Evolutionary conservation across 2,888 invertebrate species (phyloP), one percentile per base, ranked within the genome.

Genomic region (Polymixis flavicincta): DNA sequence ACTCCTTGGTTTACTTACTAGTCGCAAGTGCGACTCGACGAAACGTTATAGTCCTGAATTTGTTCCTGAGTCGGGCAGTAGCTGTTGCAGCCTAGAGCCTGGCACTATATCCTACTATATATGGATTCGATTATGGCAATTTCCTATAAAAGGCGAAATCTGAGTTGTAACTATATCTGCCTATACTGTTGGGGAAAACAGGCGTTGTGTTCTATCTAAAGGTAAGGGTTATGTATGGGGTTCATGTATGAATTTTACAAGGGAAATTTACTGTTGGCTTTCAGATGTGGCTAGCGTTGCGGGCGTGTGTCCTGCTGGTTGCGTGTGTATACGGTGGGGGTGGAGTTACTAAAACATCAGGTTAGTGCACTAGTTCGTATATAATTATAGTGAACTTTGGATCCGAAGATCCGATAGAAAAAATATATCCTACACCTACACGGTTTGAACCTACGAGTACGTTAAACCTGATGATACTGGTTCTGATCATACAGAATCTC

Each of bases 341-440:
- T 92, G 94, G 93, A 92, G 92, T 91, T 91, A 92, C 93, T 91
- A 91, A 93, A 83, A 79, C 90, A 74, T 90, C 93, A 52, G 66
- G 66, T 66, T 37, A 52, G 65, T 65, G 17, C 0, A 50, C 28
- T 22, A 22, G 28, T 28, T 2, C 4, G 22, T 50, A 48, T 17
- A 6, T 48, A 48, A 14, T 17, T 48, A 2, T 14, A 59, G 42
- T 45, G 22, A 8, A 14, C 28, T 22, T 48, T 5, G 22, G 22
- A 28, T 28, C 9, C 28, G 65, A 50, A 6, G 14, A 50, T 3
- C 8, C 28, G 22, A 50, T 28, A n/a, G 37, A 37, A 37, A 9
- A 37, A 32, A n/a, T n/a, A n/a, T n/a, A n/a, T n/a, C n/a, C n/a
- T n/a, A n/a, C n/a, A n/a, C n/a, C n/a, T n/a, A n/a, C n/a, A n/a